phyloP scores from a whole-genome alignment of 1,140 invertebrate species.

The Drosophila dunni region DNA sequence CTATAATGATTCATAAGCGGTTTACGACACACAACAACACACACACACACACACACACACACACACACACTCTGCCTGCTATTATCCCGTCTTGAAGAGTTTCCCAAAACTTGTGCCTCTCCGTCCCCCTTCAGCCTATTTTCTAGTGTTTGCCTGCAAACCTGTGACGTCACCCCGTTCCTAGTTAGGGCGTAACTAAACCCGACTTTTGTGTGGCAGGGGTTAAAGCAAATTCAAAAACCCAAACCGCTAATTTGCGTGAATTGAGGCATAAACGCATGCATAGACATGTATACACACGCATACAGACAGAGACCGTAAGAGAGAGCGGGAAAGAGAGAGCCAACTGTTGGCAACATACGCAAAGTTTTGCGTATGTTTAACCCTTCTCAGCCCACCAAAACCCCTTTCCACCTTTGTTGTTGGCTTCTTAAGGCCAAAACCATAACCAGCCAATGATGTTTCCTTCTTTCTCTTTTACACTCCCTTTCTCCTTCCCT shows the following conservation, averaged over 20 bases:
- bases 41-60: conserved; percentile 27
- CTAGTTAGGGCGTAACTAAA: conserved; percentile 11
- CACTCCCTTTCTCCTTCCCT: conserved; percentile 8
- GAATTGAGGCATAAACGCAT: conserved; percentile 62
- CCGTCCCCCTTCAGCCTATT: neutral
- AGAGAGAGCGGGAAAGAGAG: too few relatives aligned
- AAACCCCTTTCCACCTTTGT: neutral
- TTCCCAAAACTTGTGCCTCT: conserved; percentile 58
- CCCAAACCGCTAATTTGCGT: conserved; percentile 73
- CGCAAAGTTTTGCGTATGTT: conserved; percentile 59
- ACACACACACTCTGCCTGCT: conserved; percentile 11
- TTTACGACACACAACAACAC: conserved; percentile 50
- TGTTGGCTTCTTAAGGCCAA: conserved; percentile 2
- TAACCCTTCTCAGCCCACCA: neutral
- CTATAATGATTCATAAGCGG: conserved; percentile 81
- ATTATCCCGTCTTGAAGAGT: conserved; percentile 64
- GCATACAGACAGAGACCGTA: neutral
- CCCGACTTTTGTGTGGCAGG: conserved; percentile 1
- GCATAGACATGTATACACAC: conserved; percentile 20
- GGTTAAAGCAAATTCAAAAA: conserved; percentile 48
- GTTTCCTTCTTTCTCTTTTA: neutral
- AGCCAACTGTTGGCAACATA: conserved; percentile 36
- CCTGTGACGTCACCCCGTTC: neutral
- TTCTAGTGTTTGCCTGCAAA: neutral
- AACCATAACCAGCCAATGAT: conserved; percentile 22